Percentiles rank a stretch among this genome's conserved stretches.
Conservation (phyloP, 2,888 invertebrate genomes). For the Tricholauxania praeusta region DNA sequence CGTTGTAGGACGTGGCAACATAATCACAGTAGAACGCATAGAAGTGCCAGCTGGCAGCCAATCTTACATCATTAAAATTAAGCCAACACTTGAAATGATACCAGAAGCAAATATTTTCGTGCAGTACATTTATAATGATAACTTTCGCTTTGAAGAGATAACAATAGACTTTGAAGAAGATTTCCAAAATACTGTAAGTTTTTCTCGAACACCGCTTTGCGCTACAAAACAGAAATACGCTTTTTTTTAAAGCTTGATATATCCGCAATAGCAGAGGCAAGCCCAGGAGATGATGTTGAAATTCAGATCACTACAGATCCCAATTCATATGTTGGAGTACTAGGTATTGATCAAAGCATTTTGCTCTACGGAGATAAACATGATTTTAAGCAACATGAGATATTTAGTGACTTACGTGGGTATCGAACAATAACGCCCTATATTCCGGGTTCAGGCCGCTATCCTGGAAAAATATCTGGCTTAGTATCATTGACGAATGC, state of each 20-base stretch:
- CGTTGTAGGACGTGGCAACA: conserved; percentile 86
- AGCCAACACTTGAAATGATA: conserved; percentile 83
- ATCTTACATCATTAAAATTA: conserved; percentile 75
- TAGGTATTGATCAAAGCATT: conserved; percentile 90
- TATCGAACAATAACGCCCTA: conserved; percentile 71
- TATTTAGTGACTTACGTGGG: conserved; percentile 73
- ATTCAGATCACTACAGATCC: conserved; percentile 83
- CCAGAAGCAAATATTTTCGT: conserved; percentile 85
- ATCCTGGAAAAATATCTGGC: conserved; percentile 59
- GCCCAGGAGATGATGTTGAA: conserved; percentile 83
- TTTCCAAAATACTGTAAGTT: conserved; percentile 82
- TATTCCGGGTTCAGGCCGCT: conserved; percentile 53
- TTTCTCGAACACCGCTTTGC: no score
- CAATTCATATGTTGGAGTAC: conserved; percentile 85
- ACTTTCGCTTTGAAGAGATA: conserved; percentile 85
- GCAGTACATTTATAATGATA: conserved; percentile 79
- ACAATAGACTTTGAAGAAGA: conserved; percentile 82
- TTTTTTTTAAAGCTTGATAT: conserved; percentile 73
- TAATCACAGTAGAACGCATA: conserved; percentile 80
- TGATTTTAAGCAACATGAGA: conserved; percentile 69
- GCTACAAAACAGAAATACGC: neutral
- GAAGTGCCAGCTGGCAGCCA: conserved; percentile 70
- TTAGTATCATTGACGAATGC: conserved; percentile 63
- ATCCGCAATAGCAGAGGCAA: conserved; percentile 74
- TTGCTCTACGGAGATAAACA: conserved; percentile 76